Percentiles rank a stretch among this genome's conserved stretches.
These are phyloP conservation scores for Coelinius sp. DNA, from an alignment of 2,888 invertebrate genomes.

Conservation along the genomic window DNA sequence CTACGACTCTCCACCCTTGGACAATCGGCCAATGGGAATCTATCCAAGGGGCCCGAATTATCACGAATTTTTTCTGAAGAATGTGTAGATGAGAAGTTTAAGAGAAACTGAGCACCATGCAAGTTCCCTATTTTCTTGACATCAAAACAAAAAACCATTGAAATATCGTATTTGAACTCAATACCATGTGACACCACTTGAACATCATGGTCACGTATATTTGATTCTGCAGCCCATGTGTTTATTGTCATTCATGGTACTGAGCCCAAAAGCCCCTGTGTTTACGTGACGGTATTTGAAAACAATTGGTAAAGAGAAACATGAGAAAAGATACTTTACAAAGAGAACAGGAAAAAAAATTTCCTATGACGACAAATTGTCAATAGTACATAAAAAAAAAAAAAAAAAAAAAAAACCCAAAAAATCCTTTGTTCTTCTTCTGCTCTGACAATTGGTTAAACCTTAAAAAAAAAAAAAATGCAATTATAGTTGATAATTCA, in stretches of 20 bases:
- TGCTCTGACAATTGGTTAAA: neutral
- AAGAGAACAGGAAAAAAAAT: neutral
- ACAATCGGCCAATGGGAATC: too few species aligned
- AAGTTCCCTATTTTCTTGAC: too few species aligned
- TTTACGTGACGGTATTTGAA: slow-evolving; percentile 26
- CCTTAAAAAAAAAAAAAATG: neutral
- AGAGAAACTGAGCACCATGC: too few species aligned
- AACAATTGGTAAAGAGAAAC: slow-evolving; percentile 8
- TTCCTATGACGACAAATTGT: neutral
- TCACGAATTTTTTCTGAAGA: too few species aligned
- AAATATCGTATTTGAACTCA: slow-evolving; percentile 10
- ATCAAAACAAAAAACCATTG: neutral
- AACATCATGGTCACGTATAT: slow-evolving; percentile 24
- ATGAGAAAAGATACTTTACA: neutral
- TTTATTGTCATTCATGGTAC: slow-evolving; percentile 29
- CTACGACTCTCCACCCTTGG: too few species aligned
- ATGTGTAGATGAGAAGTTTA: too few species aligned
- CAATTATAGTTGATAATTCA: neutral
- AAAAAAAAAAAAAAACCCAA: neutral
- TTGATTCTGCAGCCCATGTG: slow-evolving; percentile 23
- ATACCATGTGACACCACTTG: slow-evolving; percentile 15
- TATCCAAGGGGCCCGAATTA: too few species aligned
- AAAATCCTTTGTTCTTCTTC: too few species aligned
- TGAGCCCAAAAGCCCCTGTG: slow-evolving; percentile 6
- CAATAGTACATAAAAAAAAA: neutral